phyloP scores from a whole-genome alignment of 2,888 invertebrate genomes.

The Bellardia bayeri region DNA sequence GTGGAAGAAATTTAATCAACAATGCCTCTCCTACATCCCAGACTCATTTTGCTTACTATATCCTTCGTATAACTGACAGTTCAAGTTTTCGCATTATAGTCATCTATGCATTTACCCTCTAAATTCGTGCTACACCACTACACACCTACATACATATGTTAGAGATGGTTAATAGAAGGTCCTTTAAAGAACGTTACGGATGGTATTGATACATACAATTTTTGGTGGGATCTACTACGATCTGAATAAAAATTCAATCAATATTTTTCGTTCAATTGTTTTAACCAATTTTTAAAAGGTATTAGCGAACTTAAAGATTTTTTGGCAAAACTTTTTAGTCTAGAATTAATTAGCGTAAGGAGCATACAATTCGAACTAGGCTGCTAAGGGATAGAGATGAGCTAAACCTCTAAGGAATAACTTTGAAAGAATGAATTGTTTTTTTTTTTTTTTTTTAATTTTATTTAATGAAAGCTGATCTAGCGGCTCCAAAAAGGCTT shows the following conservation, averaged over 20 bases:
- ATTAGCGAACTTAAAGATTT: no score
- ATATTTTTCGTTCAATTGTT: no score
- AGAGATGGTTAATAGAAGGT: conserved; percentile 12
- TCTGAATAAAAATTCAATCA: no score
- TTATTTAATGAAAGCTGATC: no score
- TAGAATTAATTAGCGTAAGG: neutral
- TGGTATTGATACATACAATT: neutral
- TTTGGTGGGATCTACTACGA: no score
- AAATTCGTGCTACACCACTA: conserved; percentile 44
- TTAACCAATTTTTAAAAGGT: no score
- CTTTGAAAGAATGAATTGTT: conserved; percentile 44
- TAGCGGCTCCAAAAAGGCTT: no score
- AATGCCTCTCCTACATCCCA: conserved; percentile 37
- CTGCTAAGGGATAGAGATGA: conserved; percentile 14
- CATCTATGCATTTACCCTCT: conserved; percentile 47
- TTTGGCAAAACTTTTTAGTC: no score
- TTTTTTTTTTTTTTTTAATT: neutral
- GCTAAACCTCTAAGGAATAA: neutral
- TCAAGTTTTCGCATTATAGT: conserved; percentile 59
- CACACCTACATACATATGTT: neutral
- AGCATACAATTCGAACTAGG: neutral
- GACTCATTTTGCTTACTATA: neutral
- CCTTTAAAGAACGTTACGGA: neutral
- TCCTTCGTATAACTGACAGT: conserved; percentile 43
- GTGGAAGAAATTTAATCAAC: conserved; percentile 74